These are phyloP conservation scores for Cloeon dipterum DNA, from an alignment of 2,888 invertebrate genomes.

Conservation along the genomic window DNA sequence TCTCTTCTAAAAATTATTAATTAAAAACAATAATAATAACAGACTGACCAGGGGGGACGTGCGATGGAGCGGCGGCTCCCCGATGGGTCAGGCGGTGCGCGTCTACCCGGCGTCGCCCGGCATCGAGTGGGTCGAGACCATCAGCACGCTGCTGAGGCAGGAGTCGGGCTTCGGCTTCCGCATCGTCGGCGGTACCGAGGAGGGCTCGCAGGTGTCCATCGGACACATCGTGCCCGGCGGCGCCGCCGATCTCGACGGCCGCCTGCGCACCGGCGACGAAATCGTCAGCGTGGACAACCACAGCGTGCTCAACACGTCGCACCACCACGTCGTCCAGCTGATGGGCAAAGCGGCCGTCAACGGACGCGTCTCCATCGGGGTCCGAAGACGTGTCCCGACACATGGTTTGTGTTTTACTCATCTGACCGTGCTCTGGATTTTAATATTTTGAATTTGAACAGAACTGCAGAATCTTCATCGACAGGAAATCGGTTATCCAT, in stretches of 20 bases:
- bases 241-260: constrained; percentile 76
- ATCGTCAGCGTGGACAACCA: constrained; percentile 83
- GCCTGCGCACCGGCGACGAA: constrained; percentile 79
- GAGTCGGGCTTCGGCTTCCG: constrained; percentile 93
- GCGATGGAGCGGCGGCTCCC: background rate
- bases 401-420: constrained; percentile 8
- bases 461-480: constrained; percentile 18
- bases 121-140: constrained; percentile 32
- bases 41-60: constrained; percentile 1
- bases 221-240: constrained; percentile 94
- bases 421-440: constrained; percentile 2
- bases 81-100: constrained; percentile 7
- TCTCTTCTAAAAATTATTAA: background rate
- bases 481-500: constrained; percentile 34
- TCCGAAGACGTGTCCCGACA: constrained; percentile 30
- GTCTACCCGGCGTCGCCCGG: constrained; percentile 16
- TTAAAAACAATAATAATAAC: background rate
- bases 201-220: constrained; percentile 86
- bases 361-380: constrained; percentile 63
- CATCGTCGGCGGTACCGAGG: constrained; percentile 94
- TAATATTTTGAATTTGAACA: constrained; percentile 16
- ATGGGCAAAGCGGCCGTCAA: constrained; percentile 74
- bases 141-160: constrained; percentile 67
- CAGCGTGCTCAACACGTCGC: constrained; percentile 64
- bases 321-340: constrained; percentile 78